These are phyloP conservation scores for Danionella cerebrum DNA, from an alignment of 2,113 vertebrate genomes.

Conservation along the genomic window DNA sequence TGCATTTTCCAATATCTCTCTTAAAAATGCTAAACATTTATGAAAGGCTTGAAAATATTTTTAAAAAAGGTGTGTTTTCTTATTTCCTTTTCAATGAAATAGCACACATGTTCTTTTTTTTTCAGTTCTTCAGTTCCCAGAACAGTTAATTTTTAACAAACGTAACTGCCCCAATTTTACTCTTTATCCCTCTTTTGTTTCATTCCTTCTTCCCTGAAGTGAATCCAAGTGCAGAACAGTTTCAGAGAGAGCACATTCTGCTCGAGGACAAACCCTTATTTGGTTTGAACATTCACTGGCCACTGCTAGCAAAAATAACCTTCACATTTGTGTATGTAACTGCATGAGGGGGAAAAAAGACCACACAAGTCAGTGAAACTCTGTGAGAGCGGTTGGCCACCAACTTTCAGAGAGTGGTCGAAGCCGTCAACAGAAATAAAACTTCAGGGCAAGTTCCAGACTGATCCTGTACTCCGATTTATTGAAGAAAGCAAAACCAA, in stretches of 20 bases:
- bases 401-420: conserved; percentile 6
- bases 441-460: neutral
- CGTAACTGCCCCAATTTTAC: conserved; percentile 23
- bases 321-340: conserved; percentile 52
- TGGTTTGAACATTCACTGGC: conserved; percentile 61
- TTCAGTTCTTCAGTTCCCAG: neutral
- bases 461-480: no score
- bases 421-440: neutral
- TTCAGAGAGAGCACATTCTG: conserved; percentile 6
- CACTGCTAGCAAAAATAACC: conserved; percentile 62
- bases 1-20: no score
- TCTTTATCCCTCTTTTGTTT: conserved; percentile 13
- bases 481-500: no score
- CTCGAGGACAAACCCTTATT: conserved; percentile 59
- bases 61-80: no score
- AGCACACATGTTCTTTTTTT: conserved; percentile 28
- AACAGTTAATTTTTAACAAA: conserved; percentile 21
- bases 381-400: neutral
- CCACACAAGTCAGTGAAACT: conserved; percentile 51
- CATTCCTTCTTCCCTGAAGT: conserved; percentile 32
- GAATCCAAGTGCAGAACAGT: conserved; percentile 22
- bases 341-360: conserved; percentile 33
- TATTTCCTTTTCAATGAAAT: conserved; percentile 41
- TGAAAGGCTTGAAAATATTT: no score
- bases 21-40: no score